Evolutionary conservation across 64 coral and sea anemone species (phyloP), one percentile per base, ranked within the genome.

Genomic region (Catalaphyllia jardinei): DNA sequence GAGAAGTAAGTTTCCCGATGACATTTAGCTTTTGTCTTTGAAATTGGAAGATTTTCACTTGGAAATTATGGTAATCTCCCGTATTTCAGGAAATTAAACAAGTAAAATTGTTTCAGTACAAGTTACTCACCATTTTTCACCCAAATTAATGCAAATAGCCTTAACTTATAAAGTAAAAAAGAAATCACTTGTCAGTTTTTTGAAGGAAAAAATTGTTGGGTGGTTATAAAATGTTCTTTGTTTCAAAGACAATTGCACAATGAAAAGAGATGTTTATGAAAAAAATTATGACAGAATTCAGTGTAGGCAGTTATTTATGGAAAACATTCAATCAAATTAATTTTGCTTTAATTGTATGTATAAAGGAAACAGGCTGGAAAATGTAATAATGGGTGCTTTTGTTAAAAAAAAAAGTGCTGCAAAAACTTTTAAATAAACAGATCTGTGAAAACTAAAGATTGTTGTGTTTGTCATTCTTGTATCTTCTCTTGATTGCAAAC

Each of bases 401-500:
- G 74, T 75, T 63, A 4, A 89, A 62, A 24, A 62, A 24, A 49
- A 79, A 77, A 89, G 60, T 77, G 62, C 31, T 61, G 42, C 55
- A 64, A 76, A 59, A 82, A 67, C 13, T 73, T 57, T 38, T 39
- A 62, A 74, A 86, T 83, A 91, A 91, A 89, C 67, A 85, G 17
- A 39, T 31, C 14, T 59, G 31, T 30, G 74, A 75, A 77, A 86
- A 77, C 55, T 86, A 24, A 50, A 12, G 17, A 17, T 73, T 0
- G 28, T 0, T 90, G 59, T 71, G 89, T 91, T 69, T 72, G 79
- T 83, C 88, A 73, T 90, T 82, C 33, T 79, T 90, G 62, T 90
- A 75, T 88, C 86, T 88, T 94, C 80, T 90, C 88, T 94, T 94
- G 88, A 94, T 80, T 91, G 81, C 31, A 59, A 67, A 19, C 71